Evolutionary conservation across 2,113 vertebrate species (phyloP).

Genomic region (Muntiacus reevesi): DNA sequence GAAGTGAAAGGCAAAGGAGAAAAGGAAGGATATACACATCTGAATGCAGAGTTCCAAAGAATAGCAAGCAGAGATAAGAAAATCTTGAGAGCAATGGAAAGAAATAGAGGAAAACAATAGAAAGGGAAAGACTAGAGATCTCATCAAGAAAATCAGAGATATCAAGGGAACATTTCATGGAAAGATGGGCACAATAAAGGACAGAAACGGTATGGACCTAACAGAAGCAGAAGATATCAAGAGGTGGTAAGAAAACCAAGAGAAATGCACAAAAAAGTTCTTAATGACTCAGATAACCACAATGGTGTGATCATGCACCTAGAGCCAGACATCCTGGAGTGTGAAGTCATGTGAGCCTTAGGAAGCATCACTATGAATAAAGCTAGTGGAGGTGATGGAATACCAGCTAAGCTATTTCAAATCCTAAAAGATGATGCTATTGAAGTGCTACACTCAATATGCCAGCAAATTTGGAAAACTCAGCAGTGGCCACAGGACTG

Average conservation of each 20-base stretch:
- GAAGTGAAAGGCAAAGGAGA: neutral
- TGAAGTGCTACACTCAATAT: neutral
- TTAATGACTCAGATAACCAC: neutral
- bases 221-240: neutral
- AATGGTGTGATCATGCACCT: neutral
- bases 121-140: neutral
- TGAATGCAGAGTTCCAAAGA: neutral
- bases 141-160: neutral
- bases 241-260: neutral
- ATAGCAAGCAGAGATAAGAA: neutral
- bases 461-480: neutral
- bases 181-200: neutral
- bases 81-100: neutral
- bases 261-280: neutral
- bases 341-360: neutral
- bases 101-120: neutral
- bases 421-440: neutral
- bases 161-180: neutral
- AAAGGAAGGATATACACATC: neutral
- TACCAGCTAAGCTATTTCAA: neutral
- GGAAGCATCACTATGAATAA: neutral
- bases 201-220: neutral
- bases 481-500: neutral
- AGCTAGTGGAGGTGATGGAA: neutral
- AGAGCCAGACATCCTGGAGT: neutral